These are phyloP conservation scores for Zeus faber DNA, from an alignment of 2,113 vertebrate species.

Conservation along the genomic window DNA sequence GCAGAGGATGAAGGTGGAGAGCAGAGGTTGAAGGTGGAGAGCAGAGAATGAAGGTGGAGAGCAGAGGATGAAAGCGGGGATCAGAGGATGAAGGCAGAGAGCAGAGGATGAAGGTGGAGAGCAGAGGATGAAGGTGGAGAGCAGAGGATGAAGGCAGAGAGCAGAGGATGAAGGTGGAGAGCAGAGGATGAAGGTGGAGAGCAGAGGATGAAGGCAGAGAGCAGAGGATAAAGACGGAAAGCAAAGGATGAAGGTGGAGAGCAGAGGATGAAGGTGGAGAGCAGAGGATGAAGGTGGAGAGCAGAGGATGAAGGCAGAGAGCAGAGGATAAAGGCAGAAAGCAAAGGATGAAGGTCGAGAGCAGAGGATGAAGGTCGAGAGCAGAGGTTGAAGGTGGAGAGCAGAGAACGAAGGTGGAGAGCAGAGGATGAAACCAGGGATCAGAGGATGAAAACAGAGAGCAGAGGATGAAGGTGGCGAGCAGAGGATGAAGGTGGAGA, in stretches of 20 bases:
- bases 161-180: neutral
- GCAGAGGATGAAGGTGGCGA: neutral
- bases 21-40: neutral
- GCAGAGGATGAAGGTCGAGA: neutral
- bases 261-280: neutral
- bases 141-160: neutral
- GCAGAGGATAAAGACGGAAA: no score
- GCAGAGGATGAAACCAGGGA: no score
- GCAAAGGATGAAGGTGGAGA: neutral
- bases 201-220: neutral
- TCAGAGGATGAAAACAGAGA: neutral
- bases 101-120: no score
- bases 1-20: neutral
- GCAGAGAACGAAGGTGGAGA: constrained; percentile 2
- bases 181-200: constrained; percentile 11
- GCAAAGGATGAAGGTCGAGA: neutral
- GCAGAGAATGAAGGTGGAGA: constrained; percentile 11
- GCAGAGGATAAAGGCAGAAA: no score
- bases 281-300: constrained; percentile 11
- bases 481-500: constrained; percentile 11
- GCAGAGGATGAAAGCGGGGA: no score
- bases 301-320: neutral
- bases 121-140: no score
- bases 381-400: constrained; percentile 10
- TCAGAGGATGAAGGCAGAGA: no score